Conservation (phyloP, 2,797 vertebrate genomes). For the Falco concolor region DNA sequence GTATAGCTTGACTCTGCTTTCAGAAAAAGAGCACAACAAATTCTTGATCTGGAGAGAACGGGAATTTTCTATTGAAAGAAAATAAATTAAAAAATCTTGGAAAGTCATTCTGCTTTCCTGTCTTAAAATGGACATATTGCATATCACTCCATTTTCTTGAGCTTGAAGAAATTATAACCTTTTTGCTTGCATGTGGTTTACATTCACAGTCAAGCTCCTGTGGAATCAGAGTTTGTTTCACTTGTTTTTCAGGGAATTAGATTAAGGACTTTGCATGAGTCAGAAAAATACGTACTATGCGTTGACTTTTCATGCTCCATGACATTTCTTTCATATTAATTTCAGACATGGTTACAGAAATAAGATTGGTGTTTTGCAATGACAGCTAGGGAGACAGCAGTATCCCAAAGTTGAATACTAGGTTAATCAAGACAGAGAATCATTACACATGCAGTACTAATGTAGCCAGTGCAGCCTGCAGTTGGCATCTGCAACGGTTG, state of each 20-base stretch:
- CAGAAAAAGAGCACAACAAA: background rate
- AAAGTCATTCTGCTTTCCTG: background rate
- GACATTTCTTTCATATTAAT: background rate
- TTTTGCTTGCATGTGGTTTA: background rate
- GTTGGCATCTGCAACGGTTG: background rate
- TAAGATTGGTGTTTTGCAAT: background rate
- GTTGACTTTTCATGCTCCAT: background rate
- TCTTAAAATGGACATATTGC: background rate
- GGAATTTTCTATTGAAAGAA: background rate
- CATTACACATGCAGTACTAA: background rate
- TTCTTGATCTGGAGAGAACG: background rate
- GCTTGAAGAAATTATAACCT: background rate
- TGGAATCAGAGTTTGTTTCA: background rate
- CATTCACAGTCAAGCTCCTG: background rate
- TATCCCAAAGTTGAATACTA: background rate
- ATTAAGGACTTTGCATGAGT: background rate
- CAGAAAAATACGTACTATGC: background rate
- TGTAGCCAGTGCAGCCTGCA: background rate
- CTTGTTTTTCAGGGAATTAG: background rate
- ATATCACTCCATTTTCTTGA: background rate
- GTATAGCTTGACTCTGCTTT: background rate
- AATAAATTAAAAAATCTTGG: background rate
- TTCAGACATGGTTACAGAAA: background rate
- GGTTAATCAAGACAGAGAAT: background rate
- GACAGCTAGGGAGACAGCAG: background rate